These are phyloP conservation scores for Parotia lawesii DNA, from an alignment of 2,113 vertebrate genomes.

Conservation along the genomic window DNA sequence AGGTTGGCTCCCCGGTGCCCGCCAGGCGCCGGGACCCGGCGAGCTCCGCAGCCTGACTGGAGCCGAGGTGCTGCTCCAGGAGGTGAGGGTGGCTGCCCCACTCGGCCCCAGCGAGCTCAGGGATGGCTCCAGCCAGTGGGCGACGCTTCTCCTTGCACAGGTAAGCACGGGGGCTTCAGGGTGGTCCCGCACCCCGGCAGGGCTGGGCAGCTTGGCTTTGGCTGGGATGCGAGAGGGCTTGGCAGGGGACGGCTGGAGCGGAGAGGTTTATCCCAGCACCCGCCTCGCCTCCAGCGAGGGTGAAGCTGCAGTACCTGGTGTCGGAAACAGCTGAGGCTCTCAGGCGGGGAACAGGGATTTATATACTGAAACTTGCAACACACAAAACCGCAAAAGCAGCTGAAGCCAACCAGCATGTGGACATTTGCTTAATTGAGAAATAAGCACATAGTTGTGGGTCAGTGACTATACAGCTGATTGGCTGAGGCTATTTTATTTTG, in stretches of 20 bases:
- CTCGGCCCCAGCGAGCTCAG: accelerated
- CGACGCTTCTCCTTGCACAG: neutral
- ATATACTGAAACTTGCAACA: neutral
- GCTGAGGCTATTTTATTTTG: slow-evolving; percentile 48
- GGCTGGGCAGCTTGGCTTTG: accelerated
- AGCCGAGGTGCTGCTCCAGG: neutral
- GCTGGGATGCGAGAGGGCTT: neutral
- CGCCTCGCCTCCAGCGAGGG: accelerated
- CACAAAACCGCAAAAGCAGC: neutral
- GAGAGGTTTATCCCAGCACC: neutral
- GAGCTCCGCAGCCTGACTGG: accelerated
- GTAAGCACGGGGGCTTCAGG: neutral
- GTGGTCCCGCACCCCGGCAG: neutral
- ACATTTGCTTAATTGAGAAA: slow-evolving; percentile 64
- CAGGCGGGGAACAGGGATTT: neutral
- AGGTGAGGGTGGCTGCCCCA: accelerated
- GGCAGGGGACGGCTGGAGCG: accelerated
- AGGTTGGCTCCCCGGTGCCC: accelerated
- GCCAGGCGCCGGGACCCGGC: accelerated
- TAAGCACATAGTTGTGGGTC: slow-evolving; percentile 54
- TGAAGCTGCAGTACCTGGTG: neutral
- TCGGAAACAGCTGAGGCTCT: neutral
- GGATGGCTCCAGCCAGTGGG: accelerated
- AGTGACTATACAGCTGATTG: slow-evolving; percentile 56
- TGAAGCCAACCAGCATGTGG: slow-evolving; percentile 3